Evolutionary conservation across 1,140 invertebrate species (phyloP), one percentile per base, ranked within the genome.

Genomic region (Drosophila hydei): DNA sequence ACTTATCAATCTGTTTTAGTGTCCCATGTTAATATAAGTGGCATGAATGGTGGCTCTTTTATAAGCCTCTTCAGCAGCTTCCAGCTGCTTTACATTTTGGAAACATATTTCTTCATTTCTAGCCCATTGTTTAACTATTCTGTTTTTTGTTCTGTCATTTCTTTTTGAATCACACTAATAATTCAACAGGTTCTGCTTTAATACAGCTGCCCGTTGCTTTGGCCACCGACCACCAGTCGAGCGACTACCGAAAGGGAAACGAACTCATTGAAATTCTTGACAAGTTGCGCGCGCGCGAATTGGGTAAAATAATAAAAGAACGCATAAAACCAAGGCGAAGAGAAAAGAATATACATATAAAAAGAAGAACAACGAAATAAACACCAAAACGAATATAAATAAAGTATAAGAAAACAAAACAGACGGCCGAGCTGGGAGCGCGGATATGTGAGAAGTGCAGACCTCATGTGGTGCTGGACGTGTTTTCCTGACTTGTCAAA

Each of bases 221-320:
- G 40, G 55, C 51, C 14, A 61, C 25, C 52, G 27, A 23, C 56
- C 63, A 72, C 75, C 74, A 60, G 38, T 55, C 56, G 50, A 62
- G 18, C 36, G 72, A 68, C 81, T 77, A 80, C 81, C 77, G 81
- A 87, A 87, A 87, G 83, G 81, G 83, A 87, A 87, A 88, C 83
- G 83, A 87, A 87, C 81, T 87, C 83, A 88, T 87, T 87, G 83
- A 88, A 87, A 87, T 87, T 87, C 81, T 72, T 75, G 63, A 72
- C 83, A 75, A 79, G 77, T 71, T 75, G 58, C 71, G 63, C 45
- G 67, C 74, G 74, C 71, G 77, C 81, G 77, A 81, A 87, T 81
- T 77, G 77, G 76, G 62, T 69, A 63, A 79, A 75, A 80, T 77
- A 77, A 72, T 72, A 85, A 77, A 85, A 65, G 58, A 85, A 74